Base-by-base conservation (phyloP, 2,113 vertebrate species). In the Phaethon lepturus region DNA sequence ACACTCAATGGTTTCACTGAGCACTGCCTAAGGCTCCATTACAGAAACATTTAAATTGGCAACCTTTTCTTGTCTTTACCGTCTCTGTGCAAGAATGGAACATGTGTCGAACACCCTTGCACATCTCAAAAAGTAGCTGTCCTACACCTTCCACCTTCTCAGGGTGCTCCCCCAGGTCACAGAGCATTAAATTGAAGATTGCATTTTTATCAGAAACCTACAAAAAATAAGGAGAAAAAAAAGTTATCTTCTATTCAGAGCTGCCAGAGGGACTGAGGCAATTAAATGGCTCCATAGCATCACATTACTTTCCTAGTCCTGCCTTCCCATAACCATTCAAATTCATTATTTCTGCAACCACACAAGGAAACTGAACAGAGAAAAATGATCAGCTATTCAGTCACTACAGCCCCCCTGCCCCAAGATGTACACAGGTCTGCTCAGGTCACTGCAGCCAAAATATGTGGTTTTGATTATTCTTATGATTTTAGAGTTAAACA, bases 91-190 rank as follows among this genome's bases (percentile, higher is more conserved):
- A 99, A 23, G 99, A 99, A 94, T 99, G 99, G 93, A 99, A 99
- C 99, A 99, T 99, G 92, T 98, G 98, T 93, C 98, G 98, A 94
- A 99, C 99, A 63, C 99, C 99, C 98, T 98, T 99, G 97, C 99
- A 99, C 99, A 99, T 99, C 96, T 99, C 99, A 94, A 99, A 99
- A 78, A 99, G 97, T 86, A 99, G 98, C 85, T 98, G 99, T 60
- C 99, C 99, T 13, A 98, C 98, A 87, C 99, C 99, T 97, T 99
- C 98, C 7, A 97, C 98, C 86, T 99, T 99, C 91, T 98, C 97
- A 0, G 99, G 98, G 85, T 99, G 98, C 69, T 99, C 95, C 44
- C 97, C 95, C 88, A 99, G 97, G 91, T 99, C 99, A 80, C 84
- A 26, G 62, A 99, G 99, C 97, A 99, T 98, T 80, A 98, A 98